Percentiles rank a stretch among this genome's conserved stretches.
These are phyloP conservation scores for Lasioglossum pauxillum DNA, from an alignment of 2,888 invertebrate species.

Conservation along the genomic window DNA sequence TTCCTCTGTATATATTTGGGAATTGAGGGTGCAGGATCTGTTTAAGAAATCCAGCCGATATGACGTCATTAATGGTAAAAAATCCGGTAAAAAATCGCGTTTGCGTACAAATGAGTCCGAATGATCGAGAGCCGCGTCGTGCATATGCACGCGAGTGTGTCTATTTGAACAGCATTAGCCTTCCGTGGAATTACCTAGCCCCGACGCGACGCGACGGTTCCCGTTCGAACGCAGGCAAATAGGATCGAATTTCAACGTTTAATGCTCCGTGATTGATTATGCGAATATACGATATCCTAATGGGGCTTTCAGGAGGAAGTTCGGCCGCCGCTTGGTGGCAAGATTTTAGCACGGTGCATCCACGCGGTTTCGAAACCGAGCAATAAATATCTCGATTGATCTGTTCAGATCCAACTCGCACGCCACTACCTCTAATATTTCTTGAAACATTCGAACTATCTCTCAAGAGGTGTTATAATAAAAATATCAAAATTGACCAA, in stretches of 20 bases:
- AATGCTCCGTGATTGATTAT: slow-evolving; percentile 79
- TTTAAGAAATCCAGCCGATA: background rate
- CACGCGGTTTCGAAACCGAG: background rate
- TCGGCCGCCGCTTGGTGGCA: background rate
- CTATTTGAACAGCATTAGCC: slow-evolving; percentile 61
- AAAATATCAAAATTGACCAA: background rate
- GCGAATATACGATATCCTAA: slow-evolving; percentile 76
- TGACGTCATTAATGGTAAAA: slow-evolving; percentile 56
- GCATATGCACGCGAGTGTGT: slow-evolving; percentile 60
- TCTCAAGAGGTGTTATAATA: background rate
- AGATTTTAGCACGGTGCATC: slow-evolving; percentile 44
- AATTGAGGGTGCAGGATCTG: background rate
- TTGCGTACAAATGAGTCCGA: slow-evolving; percentile 36
- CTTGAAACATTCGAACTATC: background rate
- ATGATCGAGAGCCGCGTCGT: slow-evolving; percentile 45
- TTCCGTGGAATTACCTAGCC: slow-evolving; percentile 34
- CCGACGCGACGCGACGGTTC: slow-evolving; percentile 12
- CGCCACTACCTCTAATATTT: background rate
- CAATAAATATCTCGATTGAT: background rate
- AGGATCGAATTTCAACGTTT: slow-evolving; percentile 79
- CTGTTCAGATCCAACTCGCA: background rate
- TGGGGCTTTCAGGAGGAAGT: slow-evolving; percentile 65
- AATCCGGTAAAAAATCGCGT: background rate
- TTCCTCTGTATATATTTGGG: background rate
- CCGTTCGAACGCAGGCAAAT: slow-evolving; percentile 72